phyloP scores from a whole-genome alignment of 2,113 vertebrate genomes.

The Scartelaos histophorus region DNA sequence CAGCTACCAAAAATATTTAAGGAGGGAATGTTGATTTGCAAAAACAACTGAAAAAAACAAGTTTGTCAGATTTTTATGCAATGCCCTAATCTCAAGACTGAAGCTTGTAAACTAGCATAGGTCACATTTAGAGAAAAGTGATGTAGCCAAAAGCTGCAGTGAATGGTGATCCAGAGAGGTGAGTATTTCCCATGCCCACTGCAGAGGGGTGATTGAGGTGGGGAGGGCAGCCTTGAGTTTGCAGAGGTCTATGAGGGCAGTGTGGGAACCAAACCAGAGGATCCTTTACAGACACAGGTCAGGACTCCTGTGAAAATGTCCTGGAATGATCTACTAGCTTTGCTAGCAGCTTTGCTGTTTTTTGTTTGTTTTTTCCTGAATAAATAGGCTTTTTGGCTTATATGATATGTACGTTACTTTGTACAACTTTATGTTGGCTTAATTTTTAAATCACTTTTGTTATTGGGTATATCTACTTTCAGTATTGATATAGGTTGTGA shows the following conservation, averaged over 20 bases:
- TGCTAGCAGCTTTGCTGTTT: background rate
- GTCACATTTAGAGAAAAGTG: background rate
- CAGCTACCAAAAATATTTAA: background rate
- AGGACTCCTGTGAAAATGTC: slow-evolving; percentile 47
- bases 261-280: slow-evolving; percentile 61
- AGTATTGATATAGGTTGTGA: background rate
- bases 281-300: slow-evolving; percentile 37
- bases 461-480: background rate
- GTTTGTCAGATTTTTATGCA: background rate
- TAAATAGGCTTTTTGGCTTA: too few relatives aligned
- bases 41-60: background rate
- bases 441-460: too few relatives aligned
- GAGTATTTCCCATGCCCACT: slow-evolving; percentile 69
- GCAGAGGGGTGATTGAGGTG: slow-evolving; percentile 22
- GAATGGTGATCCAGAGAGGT: slow-evolving; percentile 16
- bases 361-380: too few relatives aligned
- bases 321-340: slow-evolving; percentile 17
- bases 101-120: background rate
- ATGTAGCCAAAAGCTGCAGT: slow-evolving; percentile 3
- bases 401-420: too few relatives aligned
- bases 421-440: too few relatives aligned
- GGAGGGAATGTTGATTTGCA: background rate
- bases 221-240: slow-evolving; percentile 55
- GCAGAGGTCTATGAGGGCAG: slow-evolving; percentile 31
- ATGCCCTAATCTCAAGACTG: background rate